phyloP scores from a whole-genome alignment of 2,797 vertebrate genomes.

The Heterohyrax brucei region DNA sequence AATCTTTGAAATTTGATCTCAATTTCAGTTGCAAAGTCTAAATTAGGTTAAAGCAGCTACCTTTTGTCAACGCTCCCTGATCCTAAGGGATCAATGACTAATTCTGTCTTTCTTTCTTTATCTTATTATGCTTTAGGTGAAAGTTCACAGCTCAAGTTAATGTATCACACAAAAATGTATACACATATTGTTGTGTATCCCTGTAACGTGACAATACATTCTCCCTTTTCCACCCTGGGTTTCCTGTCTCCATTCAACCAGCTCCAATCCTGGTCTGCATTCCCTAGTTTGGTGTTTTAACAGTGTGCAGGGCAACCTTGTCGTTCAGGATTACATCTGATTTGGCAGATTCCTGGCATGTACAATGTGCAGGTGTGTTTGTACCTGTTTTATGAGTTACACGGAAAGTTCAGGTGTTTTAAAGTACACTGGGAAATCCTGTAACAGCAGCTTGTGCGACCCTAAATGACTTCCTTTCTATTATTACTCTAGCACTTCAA shows the following conservation, averaged over 20 bases:
- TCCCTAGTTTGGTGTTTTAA: too few relatives aligned
- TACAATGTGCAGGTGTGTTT: not conserved
- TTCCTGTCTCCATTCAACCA: not conserved
- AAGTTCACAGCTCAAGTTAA: too few relatives aligned
- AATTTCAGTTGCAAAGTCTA: slow-evolving; percentile 63
- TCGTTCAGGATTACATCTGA: slow-evolving; percentile 31
- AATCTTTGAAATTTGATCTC: slow-evolving; percentile 72
- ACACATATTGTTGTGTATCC: too few relatives aligned
- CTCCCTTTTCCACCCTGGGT: too few relatives aligned
- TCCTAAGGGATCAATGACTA: slow-evolving; percentile 66
- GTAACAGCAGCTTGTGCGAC: slow-evolving; percentile 3
- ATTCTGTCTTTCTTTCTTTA: not conserved
- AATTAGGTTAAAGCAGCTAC: not conserved
- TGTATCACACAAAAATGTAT: too few relatives aligned
- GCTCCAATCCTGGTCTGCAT: too few relatives aligned
- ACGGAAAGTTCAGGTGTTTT: not conserved
- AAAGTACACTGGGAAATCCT: not conserved
- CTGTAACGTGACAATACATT: too few relatives aligned
- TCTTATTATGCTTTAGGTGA: too few relatives aligned
- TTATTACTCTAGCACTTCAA: slow-evolving; percentile 57
- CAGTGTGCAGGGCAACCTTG: not conserved
- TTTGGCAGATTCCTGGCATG: slow-evolving; percentile 66
- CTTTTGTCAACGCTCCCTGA: not conserved
- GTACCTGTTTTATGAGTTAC: slow-evolving; percentile 29
- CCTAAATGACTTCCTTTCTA: slow-evolving; percentile 53